These are phyloP conservation scores for Erythrocercus mccallii DNA, from an alignment of 2,113 vertebrate genomes.

Conservation along the genomic window DNA sequence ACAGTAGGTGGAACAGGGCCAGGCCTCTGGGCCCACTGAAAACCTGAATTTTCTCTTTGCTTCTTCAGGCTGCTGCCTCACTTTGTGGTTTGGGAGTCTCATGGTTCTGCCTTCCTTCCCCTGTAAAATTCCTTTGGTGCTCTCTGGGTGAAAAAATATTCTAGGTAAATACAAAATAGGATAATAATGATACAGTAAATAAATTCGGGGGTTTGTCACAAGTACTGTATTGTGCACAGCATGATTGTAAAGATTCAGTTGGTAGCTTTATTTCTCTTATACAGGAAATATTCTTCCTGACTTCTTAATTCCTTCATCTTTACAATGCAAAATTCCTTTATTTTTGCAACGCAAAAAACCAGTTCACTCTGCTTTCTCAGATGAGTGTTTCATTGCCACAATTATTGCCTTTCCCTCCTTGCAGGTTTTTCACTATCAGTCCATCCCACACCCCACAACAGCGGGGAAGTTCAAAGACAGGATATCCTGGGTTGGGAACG, in stretches of 20 bases:
- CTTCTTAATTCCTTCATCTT: neutral
- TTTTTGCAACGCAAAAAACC: neutral
- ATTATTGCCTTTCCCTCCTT: neutral
- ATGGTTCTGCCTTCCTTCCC: fast-evolving
- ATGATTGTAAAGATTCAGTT: too few species aligned
- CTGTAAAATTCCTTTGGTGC: neutral
- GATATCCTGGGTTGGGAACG: conserved; percentile 81
- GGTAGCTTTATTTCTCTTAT: neutral
- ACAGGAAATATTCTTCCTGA: neutral
- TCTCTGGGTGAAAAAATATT: neutral
- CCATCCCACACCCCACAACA: conserved; percentile 68
- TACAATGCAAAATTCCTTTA: neutral
- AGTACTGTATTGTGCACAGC: neutral
- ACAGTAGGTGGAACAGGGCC: conserved; percentile 61
- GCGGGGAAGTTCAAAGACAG: conserved; percentile 79
- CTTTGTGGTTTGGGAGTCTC: neutral
- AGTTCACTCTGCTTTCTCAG: neutral
- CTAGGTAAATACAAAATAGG: neutral
- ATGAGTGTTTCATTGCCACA: fast-evolving
- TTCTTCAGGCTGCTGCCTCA: neutral
- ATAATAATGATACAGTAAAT: neutral
- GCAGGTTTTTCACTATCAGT: conserved; percentile 90
- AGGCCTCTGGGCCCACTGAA: neutral
- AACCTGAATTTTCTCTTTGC: neutral
- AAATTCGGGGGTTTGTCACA: neutral